Percentiles rank a stretch among this genome's conserved stretches.
These are phyloP conservation scores for Gallinago jamesoni DNA, from an alignment of 2,113 vertebrate genomes.

Conservation along the genomic window DNA sequence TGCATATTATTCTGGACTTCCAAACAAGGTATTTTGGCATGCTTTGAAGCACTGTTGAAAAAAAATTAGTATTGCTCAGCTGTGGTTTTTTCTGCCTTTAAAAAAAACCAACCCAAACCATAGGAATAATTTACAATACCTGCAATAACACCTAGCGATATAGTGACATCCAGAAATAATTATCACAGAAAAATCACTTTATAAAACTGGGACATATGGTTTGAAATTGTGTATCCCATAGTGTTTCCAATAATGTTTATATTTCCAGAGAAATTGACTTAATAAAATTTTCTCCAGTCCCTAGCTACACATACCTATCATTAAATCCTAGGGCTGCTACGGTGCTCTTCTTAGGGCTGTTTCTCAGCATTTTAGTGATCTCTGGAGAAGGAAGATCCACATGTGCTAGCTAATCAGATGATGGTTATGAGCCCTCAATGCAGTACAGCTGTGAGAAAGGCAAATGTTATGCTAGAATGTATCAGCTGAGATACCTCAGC, in stretches of 20 bases:
- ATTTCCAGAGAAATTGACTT: background rate
- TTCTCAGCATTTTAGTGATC: constrained; percentile 1
- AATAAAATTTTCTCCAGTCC: background rate
- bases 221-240: background rate
- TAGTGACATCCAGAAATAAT: background rate
- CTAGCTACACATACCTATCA: background rate
- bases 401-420: background rate
- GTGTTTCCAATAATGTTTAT: background rate
- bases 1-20: background rate
- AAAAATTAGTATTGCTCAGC: background rate
- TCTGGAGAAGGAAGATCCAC: constrained; percentile 5
- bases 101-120: background rate
- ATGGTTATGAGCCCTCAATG: background rate
- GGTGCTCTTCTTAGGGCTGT: background rate
- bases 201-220: background rate
- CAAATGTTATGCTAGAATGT: background rate
- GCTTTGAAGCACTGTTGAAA: background rate
- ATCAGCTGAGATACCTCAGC: background rate
- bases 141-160: background rate
- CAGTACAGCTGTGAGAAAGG: background rate
- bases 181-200: background rate
- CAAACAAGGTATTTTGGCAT: background rate
- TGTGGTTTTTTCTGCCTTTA: background rate
- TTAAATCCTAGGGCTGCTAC: background rate
- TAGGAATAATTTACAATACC: background rate